Evolutionary conservation across 2,113 vertebrate species (phyloP), one percentile per base, ranked within the genome.

Genomic region (Tupaia tana): DNA sequence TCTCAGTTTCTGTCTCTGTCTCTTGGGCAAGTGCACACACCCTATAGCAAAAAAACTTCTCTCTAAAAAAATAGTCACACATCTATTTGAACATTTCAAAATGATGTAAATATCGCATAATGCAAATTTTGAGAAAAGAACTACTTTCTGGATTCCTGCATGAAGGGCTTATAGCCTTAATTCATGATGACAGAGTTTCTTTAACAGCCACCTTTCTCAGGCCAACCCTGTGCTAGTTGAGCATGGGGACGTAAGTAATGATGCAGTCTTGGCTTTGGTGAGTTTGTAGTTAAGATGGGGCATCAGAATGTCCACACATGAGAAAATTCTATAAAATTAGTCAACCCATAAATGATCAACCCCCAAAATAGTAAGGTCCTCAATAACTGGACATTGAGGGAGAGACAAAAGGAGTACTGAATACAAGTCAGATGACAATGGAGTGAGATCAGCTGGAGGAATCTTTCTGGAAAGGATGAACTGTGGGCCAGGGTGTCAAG

Each of bases 51-150:
- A 43, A 43, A 43, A 43, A n/a, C n/a, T n/a, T 43, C 43, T 43
- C 43, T 43, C 43, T 43, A 43, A 43, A 43, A 31, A 83, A 87
- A 43, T 29, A 84, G 22, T 83, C 82, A 58, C 16, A 63, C 22
- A 14, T 59, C n/a, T 84, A 93, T 94, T 80, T n/a, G 66, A 71
- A 64, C 70, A 77, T 73, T 78, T 77, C 43, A 77, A 82, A 87
- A 66, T 16, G 12, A 59, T 79, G 71, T 73, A 86, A 89, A 61
- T 11, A 9, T 69, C 29, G 13, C 13, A 1, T 14, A 83, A 70
- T 58, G 67, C 27, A 71, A 15, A 73, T 16, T 34, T 34, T 73
- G 54, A 69, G 83, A 77, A 86, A 64, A 77, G 34, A 90, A 66
- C 54, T 73, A 3, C 43, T 80, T 90, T 71, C 22, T 54, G 61